Percentiles rank a stretch among this genome's conserved stretches.
These are phyloP conservation scores for Eudemis profundana DNA, from an alignment of 2,888 invertebrate species.

Conservation along the genomic window DNA sequence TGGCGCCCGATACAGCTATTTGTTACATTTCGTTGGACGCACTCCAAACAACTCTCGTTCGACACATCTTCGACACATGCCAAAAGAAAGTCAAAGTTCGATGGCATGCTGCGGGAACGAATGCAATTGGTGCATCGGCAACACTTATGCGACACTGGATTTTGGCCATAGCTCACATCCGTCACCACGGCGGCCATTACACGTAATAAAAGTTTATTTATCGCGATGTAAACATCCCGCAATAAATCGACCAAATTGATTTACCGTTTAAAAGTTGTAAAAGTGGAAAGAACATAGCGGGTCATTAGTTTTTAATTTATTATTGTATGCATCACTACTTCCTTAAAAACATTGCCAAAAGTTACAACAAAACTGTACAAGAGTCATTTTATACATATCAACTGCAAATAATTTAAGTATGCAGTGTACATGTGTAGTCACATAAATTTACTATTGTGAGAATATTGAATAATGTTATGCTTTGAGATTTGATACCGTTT, in stretches of 20 bases:
- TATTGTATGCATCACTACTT: neutral
- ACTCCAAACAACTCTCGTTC: constrained; percentile 69
- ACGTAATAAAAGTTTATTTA: constrained; percentile 35
- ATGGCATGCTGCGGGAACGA: constrained; percentile 58
- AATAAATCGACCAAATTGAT: constrained; percentile 33
- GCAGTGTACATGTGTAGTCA: neutral
- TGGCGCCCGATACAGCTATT: constrained; percentile 77
- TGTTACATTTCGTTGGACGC: constrained; percentile 76
- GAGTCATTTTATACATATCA: neutral
- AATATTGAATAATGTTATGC: constrained; percentile 11
- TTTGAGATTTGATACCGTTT: constrained; percentile 29
- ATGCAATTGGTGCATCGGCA: constrained; percentile 36
- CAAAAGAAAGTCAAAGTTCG: constrained; percentile 82
- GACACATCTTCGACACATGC: constrained; percentile 67
- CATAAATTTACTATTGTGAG: constrained; percentile 14
- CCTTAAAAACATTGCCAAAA: constrained; percentile 2
- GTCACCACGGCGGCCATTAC: constrained; percentile 12
- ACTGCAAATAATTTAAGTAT: neutral
- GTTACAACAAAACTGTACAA: neutral
- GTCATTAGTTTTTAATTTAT: constrained; percentile 13
- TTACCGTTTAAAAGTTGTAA: constrained; percentile 17
- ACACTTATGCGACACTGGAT: constrained; percentile 20
- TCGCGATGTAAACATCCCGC: constrained; percentile 17
- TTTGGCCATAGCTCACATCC: constrained; percentile 16
- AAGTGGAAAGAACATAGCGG: neutral